phyloP scores from a whole-genome alignment of 2,888 invertebrate species.

The Fragum sueziense region DNA sequence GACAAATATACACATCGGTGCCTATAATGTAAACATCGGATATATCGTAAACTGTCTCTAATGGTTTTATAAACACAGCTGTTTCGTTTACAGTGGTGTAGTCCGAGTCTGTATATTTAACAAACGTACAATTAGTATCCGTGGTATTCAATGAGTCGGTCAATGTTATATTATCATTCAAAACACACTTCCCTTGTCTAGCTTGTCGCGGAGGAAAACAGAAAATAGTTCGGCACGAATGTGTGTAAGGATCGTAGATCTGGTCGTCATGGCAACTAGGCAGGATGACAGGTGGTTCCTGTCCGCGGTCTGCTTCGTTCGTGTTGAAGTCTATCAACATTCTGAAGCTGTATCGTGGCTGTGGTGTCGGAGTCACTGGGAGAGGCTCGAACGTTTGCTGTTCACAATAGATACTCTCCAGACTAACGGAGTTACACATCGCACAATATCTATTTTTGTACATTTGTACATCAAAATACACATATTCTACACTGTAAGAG shows the following conservation, averaged over 20 bases:
- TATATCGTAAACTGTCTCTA: conserved; percentile 23
- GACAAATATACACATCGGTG: conserved; percentile 54
- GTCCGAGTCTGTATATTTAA: conserved; percentile 27
- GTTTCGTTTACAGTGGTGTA: conserved; percentile 29
- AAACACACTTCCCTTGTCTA: conserved; percentile 35
- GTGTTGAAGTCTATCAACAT: conserved; percentile 41
- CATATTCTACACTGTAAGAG: not conserved
- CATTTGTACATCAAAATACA: conserved; percentile 2
- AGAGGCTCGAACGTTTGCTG: not conserved
- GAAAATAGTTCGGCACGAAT: conserved; percentile 51
- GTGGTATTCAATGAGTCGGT: not conserved
- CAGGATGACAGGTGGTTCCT: not conserved
- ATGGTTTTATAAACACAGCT: conserved; percentile 35
- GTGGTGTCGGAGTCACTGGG: not conserved
- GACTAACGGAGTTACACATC: conserved; percentile 57
- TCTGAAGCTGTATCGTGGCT: conserved; percentile 34
- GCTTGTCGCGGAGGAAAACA: conserved; percentile 29
- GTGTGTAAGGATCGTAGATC: conserved; percentile 59
- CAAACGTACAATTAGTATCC: conserved; percentile 11
- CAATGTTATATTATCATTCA: not conserved
- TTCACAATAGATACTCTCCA: conserved; percentile 20
- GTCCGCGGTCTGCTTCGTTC: not conserved
- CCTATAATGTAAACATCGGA: conserved; percentile 43
- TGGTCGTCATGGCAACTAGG: conserved; percentile 45
- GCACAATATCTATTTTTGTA: conserved; percentile 74